phyloP scores from a whole-genome alignment of 1,140 invertebrate genomes.

The Bombus terrestris region DNA sequence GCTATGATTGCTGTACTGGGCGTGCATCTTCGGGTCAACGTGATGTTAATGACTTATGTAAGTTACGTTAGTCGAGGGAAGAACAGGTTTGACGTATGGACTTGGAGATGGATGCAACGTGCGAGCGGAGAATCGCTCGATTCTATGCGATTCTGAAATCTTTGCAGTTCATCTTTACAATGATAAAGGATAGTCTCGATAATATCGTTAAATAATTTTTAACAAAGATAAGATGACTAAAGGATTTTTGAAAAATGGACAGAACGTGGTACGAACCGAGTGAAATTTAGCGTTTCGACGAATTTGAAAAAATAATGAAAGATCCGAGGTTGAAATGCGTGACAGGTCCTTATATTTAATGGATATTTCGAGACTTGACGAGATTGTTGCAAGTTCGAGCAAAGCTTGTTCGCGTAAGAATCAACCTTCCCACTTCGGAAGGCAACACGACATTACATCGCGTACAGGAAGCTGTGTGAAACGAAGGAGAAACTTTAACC shows the following conservation, averaged over 20 bases:
- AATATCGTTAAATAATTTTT: too few relatives aligned
- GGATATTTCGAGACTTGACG: background rate
- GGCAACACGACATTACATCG: conserved; percentile 33
- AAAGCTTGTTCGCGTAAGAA: background rate
- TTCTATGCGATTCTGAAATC: background rate
- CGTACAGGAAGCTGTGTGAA: conserved; percentile 48
- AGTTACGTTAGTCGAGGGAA: conserved; percentile 32
- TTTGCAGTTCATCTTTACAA: background rate
- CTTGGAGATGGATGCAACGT: conserved; percentile 4
- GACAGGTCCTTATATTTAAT: background rate
- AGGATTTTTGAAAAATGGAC: too few relatives aligned
- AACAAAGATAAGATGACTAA: too few relatives aligned
- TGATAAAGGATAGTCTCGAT: too few relatives aligned
- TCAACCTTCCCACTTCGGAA: background rate
- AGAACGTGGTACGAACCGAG: too few relatives aligned
- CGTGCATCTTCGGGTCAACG: conserved; percentile 45
- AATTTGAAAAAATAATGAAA: background rate
- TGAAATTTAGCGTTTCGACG: background rate
- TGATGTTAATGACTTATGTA: conserved; percentile 58
- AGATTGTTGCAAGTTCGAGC: conserved; percentile 34
- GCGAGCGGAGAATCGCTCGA: conserved; percentile 18
- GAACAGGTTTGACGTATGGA: conserved; percentile 34
- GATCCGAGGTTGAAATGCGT: conserved; percentile 33
- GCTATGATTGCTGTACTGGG: conserved; percentile 43
- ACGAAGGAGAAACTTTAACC: conserved; percentile 38